These are phyloP conservation scores for Eira barbara DNA, from an alignment of 2,113 vertebrate species.

Conservation along the genomic window DNA sequence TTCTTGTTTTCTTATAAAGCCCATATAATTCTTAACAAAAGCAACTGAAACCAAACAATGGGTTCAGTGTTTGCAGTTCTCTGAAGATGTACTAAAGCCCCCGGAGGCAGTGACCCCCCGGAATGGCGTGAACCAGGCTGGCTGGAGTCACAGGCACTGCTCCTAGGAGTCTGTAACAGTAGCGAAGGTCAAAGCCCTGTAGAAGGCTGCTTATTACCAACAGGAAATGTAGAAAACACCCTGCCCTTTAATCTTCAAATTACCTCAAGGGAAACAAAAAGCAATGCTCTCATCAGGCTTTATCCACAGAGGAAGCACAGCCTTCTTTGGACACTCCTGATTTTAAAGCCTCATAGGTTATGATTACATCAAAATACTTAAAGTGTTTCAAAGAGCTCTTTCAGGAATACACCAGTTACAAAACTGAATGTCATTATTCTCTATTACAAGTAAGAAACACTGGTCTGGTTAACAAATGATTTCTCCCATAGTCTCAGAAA, in stretches of 20 bases:
- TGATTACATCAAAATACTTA: constrained; percentile 53
- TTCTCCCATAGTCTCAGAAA: neutral
- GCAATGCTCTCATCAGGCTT: neutral
- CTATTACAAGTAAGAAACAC: constrained; percentile 23
- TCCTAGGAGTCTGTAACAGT: neutral
- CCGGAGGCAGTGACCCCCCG: neutral
- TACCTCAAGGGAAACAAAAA: neutral
- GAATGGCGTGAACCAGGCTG: rapidly evolving
- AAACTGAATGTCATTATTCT: constrained; percentile 37
- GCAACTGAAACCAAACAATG: neutral
- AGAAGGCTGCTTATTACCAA: neutral
- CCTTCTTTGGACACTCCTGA: neutral
- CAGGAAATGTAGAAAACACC: constrained; percentile 23
- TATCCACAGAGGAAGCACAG: neutral
- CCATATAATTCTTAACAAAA: neutral
- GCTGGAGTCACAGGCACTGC: neutral
- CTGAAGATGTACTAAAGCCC: neutral
- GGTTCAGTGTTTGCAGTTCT: neutral
- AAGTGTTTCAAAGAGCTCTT: constrained; percentile 46
- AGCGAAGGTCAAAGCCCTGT: neutral
- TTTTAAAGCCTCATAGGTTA: constrained; percentile 38
- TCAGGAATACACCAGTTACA: constrained; percentile 33
- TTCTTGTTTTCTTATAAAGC: constrained; percentile 32
- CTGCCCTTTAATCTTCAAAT: constrained; percentile 30
- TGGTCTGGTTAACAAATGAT: neutral